These are phyloP conservation scores for Tenthredo distinguenda DNA, from an alignment of 2,888 invertebrate genomes.

Conservation along the genomic window DNA sequence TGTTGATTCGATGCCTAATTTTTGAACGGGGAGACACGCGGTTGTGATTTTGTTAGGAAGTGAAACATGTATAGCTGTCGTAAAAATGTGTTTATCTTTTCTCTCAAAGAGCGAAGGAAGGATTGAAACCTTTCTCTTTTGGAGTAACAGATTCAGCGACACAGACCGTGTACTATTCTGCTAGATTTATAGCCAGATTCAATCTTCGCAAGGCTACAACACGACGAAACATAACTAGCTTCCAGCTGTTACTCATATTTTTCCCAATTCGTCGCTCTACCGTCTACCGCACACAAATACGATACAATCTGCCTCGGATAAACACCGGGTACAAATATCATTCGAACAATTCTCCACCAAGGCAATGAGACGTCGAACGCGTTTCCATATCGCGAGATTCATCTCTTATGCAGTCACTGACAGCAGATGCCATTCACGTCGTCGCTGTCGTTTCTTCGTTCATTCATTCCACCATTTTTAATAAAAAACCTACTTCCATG, in stretches of 20 bases:
- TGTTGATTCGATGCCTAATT: background rate
- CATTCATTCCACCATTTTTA: background rate
- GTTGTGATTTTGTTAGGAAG: constrained; percentile 1
- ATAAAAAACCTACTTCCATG: background rate
- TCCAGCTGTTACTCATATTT: constrained; percentile 32
- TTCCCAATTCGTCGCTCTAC: constrained; percentile 24
- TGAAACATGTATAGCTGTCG: constrained; percentile 11
- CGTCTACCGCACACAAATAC: background rate
- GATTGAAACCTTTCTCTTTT: constrained; percentile 28
- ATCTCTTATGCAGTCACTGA: background rate
- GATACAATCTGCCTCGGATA: constrained; percentile 2
- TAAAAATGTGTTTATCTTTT: constrained; percentile 21
- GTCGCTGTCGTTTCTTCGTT: background rate
- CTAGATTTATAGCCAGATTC: constrained; percentile 37
- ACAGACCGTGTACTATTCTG: constrained; percentile 2
- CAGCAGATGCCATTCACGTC: constrained; percentile 27
- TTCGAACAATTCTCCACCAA: background rate
- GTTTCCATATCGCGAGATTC: background rate
- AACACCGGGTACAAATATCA: constrained; percentile 26
- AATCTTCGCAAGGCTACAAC: constrained; percentile 8
- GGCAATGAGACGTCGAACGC: background rate
- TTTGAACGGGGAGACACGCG: background rate
- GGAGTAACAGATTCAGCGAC: background rate
- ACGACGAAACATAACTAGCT: constrained; percentile 3
- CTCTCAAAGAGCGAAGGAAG: constrained; percentile 2